Evolutionary conservation across 2,113 vertebrate species (phyloP).

Genomic region (Datnioides undecimradiatus): DNA sequence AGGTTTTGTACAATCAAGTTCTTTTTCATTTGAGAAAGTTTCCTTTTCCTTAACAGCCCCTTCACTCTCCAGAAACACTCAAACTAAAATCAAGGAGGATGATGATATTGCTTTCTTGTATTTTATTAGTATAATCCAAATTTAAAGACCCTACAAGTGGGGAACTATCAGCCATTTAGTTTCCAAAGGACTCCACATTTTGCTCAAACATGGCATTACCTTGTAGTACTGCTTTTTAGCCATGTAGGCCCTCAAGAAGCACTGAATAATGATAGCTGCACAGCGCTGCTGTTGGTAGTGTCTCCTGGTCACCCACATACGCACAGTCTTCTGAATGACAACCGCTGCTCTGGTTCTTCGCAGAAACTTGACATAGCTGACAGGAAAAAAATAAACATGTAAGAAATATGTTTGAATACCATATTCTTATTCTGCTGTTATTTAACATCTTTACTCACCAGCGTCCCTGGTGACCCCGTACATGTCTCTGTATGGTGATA

Average conservation of each 20-base stretch:
- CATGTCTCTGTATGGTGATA: slow-evolving; percentile 90
- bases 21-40: neutral
- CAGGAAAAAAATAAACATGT: neutral
- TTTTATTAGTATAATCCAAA: neutral
- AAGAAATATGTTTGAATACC: neutral
- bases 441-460: slow-evolving; percentile 82
- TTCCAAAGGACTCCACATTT: neutral
- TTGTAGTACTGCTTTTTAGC: slow-evolving; percentile 87
- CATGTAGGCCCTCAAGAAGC: slow-evolving; percentile 86
- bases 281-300: slow-evolving; percentile 82
- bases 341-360: slow-evolving; percentile 89
- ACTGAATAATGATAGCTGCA: slow-evolving; percentile 89
- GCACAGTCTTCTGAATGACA: slow-evolving; percentile 89
- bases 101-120: neutral
- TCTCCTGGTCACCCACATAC: slow-evolving; percentile 87
- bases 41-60: neutral
- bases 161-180: neutral
- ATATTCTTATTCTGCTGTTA: neutral
- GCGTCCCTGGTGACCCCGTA: slow-evolving; percentile 92
- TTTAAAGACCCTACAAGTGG: neutral
- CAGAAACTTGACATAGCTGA: slow-evolving; percentile 89
- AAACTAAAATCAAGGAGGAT: neutral
- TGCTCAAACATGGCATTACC: slow-evolving; percentile 79
- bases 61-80: too few relatives aligned
- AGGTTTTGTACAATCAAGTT: neutral